Base-by-base conservation (phyloP, 2,113 vertebrate genomes). In the Nothocercus nigrocapillus region DNA sequence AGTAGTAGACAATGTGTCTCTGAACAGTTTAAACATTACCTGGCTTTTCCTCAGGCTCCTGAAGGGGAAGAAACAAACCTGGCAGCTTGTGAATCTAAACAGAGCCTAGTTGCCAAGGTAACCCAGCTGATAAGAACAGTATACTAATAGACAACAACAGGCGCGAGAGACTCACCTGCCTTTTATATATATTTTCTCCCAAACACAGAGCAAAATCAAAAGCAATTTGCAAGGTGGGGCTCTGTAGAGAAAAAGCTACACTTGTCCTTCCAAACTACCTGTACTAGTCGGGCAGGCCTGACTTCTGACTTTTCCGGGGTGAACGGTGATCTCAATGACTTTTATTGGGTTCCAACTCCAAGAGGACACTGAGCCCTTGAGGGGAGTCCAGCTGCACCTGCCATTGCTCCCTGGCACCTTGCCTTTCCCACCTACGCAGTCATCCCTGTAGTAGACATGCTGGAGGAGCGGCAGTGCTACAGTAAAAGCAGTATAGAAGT, bases 101-200 rank as follows among this genome's bases (percentile, higher is more conserved):
- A 91, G n/a, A 83, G 64, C 51, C 63, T 80, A 38, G 87, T 82
- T 95, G 87, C 87, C 88, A 91, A 38, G 91, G 82, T 51, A 94
- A 96, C 89, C 54, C 72, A 88, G 79, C 59, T 89, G 95, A 80
- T 85, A 96, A 93, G 89, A 92, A 74, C 70, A 82, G 75, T 49
- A 88, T 1, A 16, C 28, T 9, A 13, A 75, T 0, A 89, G 75
- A 80, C 70, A 83, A 61, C 40, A 80, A 45, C 28, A 69, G 67
- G 54, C 53, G 66, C n/a, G 40, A 66, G 40, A 62, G 47, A 61
- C 44, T 91, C 69, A 80, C 32, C 78, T 87, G 84, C 72, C 78
- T 89, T 62, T 54, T 70, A 44, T 77, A 30, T 59, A 12, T 61
- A 16, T 6, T 53, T 7, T 15, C 53, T 12, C 7, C 10, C n/a